phyloP scores from a whole-genome alignment of 2,113 vertebrate species.

The Chauna torquata region DNA sequence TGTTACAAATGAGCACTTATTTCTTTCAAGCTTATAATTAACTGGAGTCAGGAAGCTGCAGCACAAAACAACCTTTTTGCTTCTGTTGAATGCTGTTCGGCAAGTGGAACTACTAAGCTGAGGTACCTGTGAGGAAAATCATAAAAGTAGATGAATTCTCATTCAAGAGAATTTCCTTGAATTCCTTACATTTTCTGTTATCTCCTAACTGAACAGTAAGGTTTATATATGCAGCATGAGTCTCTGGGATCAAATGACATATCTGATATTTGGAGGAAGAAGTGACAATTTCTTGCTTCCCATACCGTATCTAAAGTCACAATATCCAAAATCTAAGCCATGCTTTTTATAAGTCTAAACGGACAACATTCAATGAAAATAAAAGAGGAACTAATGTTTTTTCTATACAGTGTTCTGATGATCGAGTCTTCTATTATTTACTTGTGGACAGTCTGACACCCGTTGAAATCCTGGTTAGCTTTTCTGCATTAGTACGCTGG shows the following conservation, averaged over 20 bases:
- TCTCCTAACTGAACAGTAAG: neutral
- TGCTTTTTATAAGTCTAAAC: neutral
- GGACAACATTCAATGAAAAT: neutral
- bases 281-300: neutral
- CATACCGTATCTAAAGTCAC: neutral
- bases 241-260: neutral
- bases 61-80: neutral
- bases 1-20: neutral
- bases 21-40: neutral
- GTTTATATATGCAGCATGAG: neutral
- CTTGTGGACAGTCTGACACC: slow-evolving; percentile 86
- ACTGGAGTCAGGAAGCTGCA: neutral
- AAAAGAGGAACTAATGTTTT: neutral
- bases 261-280: neutral
- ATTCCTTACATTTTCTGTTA: neutral
- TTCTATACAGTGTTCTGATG: slow-evolving; percentile 76
- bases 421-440: slow-evolving; percentile 80
- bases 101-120: neutral
- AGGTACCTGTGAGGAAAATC: neutral
- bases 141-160: neutral
- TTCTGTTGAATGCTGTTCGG: neutral
- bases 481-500: slow-evolving; percentile 87
- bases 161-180: neutral
- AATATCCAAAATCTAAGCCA: neutral
- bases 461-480: slow-evolving; percentile 85